Base-by-base conservation (phyloP, 2,113 vertebrate genomes). In the Micromys minutus region DNA sequence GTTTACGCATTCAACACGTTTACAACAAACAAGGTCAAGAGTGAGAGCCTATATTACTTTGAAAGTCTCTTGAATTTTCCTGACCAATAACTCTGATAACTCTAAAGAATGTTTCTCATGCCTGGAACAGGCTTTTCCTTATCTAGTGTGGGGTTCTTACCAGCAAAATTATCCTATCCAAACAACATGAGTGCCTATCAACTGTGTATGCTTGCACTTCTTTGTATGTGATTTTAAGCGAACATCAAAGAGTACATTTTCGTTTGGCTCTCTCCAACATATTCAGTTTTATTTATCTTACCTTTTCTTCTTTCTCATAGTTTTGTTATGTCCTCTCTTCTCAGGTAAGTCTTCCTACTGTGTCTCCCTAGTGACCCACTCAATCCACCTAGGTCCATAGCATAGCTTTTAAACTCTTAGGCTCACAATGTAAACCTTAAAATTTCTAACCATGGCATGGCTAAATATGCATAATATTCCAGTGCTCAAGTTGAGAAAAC, bases 231-330 rank as follows among this genome's bases (percentile, higher is more conserved):
- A 59, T 6, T n/a, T 81, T 57, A 57, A 59, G 36, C 17, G 50
- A 39, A 26, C 2, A 2, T 22, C 77, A 83, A 83, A 61, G 12
- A 42, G 22, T 29, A 19, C 63, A 39, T 19, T 63, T 84, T 57
- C 2, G 3, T 61, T 8, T 29, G 57, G 26, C 15, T 24, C 21
- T 81, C 59, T 24, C 52, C 57, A 81, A 39, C 50, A 81, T 24
- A 52, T 7, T 57, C 8, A n/a, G 0, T 81, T 12, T 39, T 59
- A n/a, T 81, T 59, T 81, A 39, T 24, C 36, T 1, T 13, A 15
- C 11, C 16, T 21, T 52, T 57, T 6, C 0, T 5, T 13, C 34
- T 8, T 5, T 0, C 17, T 52, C 34, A 24, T 9, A 24, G 5
- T 39, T 81, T 81, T 7, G 6, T 1, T 26, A 1, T 7, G 0